A percentile compares a stretch with the other conserved stretches of the same genome.
These are phyloP conservation scores for Eurytoma adleriae DNA, from an alignment of 2,888 invertebrate genomes.

Conservation along the genomic window DNA sequence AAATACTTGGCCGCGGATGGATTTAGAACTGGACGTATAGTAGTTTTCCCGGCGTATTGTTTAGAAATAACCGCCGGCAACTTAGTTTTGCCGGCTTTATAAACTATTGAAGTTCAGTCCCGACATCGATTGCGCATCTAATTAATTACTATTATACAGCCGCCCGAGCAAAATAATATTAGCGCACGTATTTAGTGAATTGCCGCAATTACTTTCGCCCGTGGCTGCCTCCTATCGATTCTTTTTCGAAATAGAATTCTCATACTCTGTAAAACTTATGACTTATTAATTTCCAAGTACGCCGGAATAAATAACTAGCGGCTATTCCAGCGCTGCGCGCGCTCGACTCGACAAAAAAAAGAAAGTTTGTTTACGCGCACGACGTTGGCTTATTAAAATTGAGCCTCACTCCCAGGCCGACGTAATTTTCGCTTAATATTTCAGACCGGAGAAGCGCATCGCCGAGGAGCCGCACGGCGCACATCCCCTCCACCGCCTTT, in stretches of 20 bases:
- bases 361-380: not conserved
- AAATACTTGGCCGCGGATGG: too few species aligned
- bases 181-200: not conserved
- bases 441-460: not conserved
- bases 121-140: too few species aligned
- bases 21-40: too few species aligned
- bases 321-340: not conserved
- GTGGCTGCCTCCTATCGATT: conserved; percentile 23
- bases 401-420: too few species aligned
- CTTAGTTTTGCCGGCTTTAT: too few species aligned
- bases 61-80: too few species aligned
- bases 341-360: not conserved
- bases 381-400: conserved; percentile 3
- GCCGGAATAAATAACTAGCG: conserved; percentile 3
- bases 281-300: conserved; percentile 28
- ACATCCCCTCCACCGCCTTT: not conserved
- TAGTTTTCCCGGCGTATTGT: too few species aligned
- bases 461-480: too few species aligned
- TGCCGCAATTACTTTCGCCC: not conserved
- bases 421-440: not conserved
- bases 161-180: too few species aligned
- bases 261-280: conserved; percentile 20
- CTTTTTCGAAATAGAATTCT: conserved; percentile 36
- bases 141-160: too few species aligned
- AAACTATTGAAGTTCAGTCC: too few species aligned